These are phyloP conservation scores for Pseudopodoces humilis DNA, from an alignment of 2,113 vertebrate genomes.

Conservation along the genomic window DNA sequence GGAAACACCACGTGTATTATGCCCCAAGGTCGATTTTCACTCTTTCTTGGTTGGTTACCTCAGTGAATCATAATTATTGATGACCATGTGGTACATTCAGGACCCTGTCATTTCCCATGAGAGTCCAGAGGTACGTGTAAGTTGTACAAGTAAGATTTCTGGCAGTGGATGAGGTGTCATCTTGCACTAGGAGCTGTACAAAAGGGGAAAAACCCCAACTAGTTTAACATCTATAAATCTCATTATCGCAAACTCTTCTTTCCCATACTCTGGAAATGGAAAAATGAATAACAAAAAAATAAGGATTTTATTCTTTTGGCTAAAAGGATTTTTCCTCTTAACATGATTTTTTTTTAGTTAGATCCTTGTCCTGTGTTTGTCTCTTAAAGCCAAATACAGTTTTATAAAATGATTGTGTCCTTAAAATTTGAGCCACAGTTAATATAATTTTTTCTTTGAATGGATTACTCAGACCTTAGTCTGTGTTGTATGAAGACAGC, in stretches of 20 bases:
- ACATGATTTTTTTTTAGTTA: not conserved
- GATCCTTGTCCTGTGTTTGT: not conserved
- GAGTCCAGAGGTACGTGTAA: not conserved
- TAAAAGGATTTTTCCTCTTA: not conserved
- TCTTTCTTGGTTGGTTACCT: not conserved
- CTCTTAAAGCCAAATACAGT: not conserved
- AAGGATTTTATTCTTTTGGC: not conserved
- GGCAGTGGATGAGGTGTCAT: not conserved
- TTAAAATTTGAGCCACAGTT: not conserved
- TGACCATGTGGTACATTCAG: not conserved
- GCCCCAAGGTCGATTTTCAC: fast-evolving
- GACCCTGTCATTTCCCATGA: not conserved
- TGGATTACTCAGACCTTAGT: not conserved
- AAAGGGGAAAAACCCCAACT: not conserved
- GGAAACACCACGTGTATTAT: fast-evolving
- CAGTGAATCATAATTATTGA: not conserved
- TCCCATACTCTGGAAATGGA: not conserved
- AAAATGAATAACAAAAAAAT: not conserved
- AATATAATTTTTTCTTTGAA: not conserved
- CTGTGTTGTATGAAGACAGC: not conserved
- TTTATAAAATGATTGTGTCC: not conserved
- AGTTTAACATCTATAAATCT: not conserved
- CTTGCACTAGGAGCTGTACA: not conserved
- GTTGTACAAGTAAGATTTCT: not conserved
- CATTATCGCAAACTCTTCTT: not conserved